Evolutionary conservation across 2,888 invertebrate genomes (phyloP), one percentile per base, ranked within the genome.

Genomic region (Pristionchus entomophagus): DNA sequence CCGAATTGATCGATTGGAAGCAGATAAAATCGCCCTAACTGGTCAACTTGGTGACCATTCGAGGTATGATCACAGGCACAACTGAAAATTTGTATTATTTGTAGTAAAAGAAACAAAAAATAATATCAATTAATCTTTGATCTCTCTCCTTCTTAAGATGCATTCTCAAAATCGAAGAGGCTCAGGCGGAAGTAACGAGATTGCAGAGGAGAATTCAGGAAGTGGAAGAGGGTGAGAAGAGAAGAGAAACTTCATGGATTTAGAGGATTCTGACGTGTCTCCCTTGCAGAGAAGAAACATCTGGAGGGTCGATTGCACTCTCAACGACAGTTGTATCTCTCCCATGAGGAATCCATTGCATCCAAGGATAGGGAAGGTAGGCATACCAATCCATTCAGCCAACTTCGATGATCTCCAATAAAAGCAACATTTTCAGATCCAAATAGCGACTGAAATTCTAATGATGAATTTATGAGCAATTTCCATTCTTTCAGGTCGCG

Each of bases 281-380:
- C n/a, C n/a, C n/a, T 49, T 84, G 29, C 45, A 84, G 89, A 89
- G 65, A 84, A 88, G 26, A 87, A 87, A 19, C 87, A 86, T 32
- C 86, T 91, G 2, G 90, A 90, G 81, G 84, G 85, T 22, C 86
- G 88, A 17, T 82, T 90, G 86, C 86, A 84, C 32, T 88, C 87
- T n/a, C 90, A 91, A 62, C 85, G 90, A 26, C 90, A 90, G 69
- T 69, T 91, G 84, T 91, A 90, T 65, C 85, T 91, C 38, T 88
- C 88, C 32, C 89, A 90, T 53, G 90, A 91, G 78, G 90, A 91
- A 83, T 86, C 90, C 1, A 86, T 88, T 2, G 85, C 85, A 35
- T 85, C 85, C 14, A 73, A 77, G 77, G 85, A 85, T 49, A 51
- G 85, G 32, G 85, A 85, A 56, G 73, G 83, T 84, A 35, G 17